A percentile compares a stretch with the other conserved stretches of the same genome.
These are phyloP conservation scores for Podarcis muralis DNA, from an alignment of 2,113 vertebrate species.

Conservation along the genomic window DNA sequence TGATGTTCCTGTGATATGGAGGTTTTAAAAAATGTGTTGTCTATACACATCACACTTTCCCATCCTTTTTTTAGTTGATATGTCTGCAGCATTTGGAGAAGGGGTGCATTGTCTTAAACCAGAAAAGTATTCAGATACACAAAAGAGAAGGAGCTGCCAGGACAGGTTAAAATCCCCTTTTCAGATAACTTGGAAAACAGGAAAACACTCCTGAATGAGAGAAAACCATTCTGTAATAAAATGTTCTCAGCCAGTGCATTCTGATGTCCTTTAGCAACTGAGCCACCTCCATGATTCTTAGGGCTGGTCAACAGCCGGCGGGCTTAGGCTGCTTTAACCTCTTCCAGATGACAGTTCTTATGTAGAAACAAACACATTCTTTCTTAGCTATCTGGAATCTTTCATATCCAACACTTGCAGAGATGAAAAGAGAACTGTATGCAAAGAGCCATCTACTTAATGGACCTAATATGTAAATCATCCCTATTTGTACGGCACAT, in stretches of 20 bases:
- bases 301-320: neutral
- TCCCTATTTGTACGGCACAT: neutral
- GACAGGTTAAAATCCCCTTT: neutral
- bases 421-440: no score
- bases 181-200: neutral
- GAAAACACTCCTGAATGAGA: neutral
- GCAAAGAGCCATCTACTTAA: neutral
- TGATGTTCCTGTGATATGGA: neutral
- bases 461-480: neutral
- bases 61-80: neutral
- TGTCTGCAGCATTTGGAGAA: constrained; percentile 1
- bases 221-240: neutral
- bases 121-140: neutral
- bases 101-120: neutral
- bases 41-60: neutral
- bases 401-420: neutral
- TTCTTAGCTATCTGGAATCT: neutral
- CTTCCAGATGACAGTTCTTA: neutral
- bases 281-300: neutral
- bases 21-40: neutral
- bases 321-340: neutral
- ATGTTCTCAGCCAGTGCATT: neutral
- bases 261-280: neutral
- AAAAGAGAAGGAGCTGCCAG: neutral
- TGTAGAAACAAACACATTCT: neutral